Evolutionary conservation across 2,797 vertebrate genomes (phyloP).

Genomic region (Scleropages formosus): DNA sequence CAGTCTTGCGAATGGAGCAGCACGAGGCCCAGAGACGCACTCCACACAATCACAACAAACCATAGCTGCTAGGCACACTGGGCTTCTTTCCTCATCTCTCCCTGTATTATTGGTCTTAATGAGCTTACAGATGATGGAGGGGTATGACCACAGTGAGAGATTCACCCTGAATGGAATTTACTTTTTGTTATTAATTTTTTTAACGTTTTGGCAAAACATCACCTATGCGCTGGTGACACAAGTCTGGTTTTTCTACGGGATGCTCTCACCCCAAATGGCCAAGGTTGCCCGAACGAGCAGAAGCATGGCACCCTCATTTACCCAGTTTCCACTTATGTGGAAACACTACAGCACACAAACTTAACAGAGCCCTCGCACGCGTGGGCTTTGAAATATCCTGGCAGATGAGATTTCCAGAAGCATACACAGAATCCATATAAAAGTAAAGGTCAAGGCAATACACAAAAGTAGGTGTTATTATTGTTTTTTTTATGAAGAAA

Average conservation of each 20-base stretch:
- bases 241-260: background rate
- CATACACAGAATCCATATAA: background rate
- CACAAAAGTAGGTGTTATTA: conserved; percentile 1
- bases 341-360: background rate
- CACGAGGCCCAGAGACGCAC: conserved; percentile 43
- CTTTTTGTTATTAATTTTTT: conserved; percentile 15
- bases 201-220: background rate
- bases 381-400: background rate
- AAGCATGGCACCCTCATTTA: background rate
- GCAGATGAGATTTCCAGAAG: background rate
- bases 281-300: too few relatives aligned
- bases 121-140: conserved; percentile 64
- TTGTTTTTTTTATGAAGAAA: conserved; percentile 2
- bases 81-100: background rate
- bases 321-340: background rate
- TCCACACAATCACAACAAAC: conserved; percentile 34
- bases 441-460: conserved; percentile 35
- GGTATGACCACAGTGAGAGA: conserved; percentile 46
- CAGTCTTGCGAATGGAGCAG: conserved; percentile 52
- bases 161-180: background rate
- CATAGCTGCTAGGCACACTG: conserved; percentile 54
- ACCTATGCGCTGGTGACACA: background rate
- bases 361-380: too few relatives aligned
- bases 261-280: too few relatives aligned
- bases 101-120: conserved; percentile 66